phyloP scores from a whole-genome alignment of 2,113 vertebrate species.

The Steatornis caripensis region DNA sequence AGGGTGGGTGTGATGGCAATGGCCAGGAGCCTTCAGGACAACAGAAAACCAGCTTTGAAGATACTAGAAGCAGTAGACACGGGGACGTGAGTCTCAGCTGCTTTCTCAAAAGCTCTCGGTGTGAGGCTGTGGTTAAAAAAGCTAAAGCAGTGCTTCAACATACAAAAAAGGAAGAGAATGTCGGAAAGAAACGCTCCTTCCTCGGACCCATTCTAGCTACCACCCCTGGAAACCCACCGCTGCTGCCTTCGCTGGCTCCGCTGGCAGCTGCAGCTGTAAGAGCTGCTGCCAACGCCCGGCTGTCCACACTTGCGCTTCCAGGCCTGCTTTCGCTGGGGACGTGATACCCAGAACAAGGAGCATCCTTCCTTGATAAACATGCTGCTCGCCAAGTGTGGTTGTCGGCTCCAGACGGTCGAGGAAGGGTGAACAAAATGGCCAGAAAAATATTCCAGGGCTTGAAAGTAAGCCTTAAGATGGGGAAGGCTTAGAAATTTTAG shows the following conservation, averaged over 20 bases:
- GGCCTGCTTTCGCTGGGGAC: neutral
- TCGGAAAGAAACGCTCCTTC: neutral
- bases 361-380: neutral
- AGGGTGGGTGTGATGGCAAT: neutral
- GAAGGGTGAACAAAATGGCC: neutral
- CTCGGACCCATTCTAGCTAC: neutral
- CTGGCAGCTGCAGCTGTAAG: neutral
- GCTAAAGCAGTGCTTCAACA: neutral
- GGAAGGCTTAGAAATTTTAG: neutral
- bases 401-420: neutral
- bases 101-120: neutral
- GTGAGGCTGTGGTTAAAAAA: neutral
- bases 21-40: neutral
- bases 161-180: neutral
- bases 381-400: neutral
- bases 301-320: neutral
- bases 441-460: neutral
- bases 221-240: accelerated
- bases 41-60: neutral
- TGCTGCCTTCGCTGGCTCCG: neutral
- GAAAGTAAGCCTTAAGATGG: neutral
- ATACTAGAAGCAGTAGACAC: accelerated
- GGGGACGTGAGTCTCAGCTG: neutral
- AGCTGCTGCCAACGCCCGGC: neutral
- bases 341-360: neutral